A percentile compares a stretch with the other conserved stretches of the same genome.
phyloP scores from a whole-genome alignment of 2,797 vertebrate genomes.

The Acomys russatus region DNA sequence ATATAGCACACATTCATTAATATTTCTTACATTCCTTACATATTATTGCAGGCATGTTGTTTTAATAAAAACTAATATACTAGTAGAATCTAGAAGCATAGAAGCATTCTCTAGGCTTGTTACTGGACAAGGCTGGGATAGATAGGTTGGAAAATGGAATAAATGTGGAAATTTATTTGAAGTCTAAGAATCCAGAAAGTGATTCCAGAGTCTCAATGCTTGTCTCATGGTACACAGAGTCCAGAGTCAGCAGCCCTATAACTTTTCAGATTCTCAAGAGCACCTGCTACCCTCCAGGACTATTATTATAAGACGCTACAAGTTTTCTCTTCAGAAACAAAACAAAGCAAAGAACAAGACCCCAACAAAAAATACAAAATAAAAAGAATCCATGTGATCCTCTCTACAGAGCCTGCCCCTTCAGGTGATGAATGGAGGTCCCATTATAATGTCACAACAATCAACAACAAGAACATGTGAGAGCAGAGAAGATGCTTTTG shows the following conservation, averaged over 20 bases:
- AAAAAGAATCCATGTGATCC: background rate
- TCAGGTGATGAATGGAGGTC: background rate
- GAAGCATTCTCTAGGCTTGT: background rate
- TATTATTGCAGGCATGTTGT: background rate
- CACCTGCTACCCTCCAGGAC: background rate
- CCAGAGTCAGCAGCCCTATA: background rate
- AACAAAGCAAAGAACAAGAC: background rate
- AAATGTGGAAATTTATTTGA: background rate
- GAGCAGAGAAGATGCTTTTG: background rate
- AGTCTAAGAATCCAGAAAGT: background rate
- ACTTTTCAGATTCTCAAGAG: background rate
- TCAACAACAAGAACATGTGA: background rate
- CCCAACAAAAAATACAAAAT: too few species aligned
- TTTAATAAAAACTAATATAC: background rate
- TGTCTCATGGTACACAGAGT: background rate
- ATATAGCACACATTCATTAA: background rate
- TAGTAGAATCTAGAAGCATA: background rate
- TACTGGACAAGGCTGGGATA: background rate
- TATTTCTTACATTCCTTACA: background rate
- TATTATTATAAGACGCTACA: constrained; percentile 50
- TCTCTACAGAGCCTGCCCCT: constrained; percentile 21
- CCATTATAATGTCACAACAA: background rate
- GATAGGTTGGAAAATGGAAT: background rate
- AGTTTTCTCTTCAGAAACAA: constrained; percentile 9
- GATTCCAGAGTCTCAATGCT: background rate